These are phyloP conservation scores for Muntiacus reevesi DNA, from an alignment of 2,113 vertebrate species.

Conservation along the genomic window DNA sequence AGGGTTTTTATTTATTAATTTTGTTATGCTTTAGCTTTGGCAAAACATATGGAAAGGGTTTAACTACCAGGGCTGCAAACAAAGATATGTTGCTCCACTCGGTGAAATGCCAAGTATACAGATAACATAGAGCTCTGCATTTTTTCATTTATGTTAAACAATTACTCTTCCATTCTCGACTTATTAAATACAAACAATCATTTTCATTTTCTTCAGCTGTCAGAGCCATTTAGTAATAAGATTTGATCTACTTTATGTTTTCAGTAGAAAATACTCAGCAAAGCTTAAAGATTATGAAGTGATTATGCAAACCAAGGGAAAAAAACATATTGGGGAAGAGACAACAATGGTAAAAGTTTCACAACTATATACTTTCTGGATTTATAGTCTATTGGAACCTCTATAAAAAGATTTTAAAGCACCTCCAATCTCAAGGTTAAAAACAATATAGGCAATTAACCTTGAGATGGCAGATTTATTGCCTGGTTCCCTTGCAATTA, in stretches of 20 bases:
- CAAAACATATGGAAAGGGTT: neutral
- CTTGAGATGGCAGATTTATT: neutral
- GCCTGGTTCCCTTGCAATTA: neutral
- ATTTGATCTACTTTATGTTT: neutral
- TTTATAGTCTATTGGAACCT: neutral
- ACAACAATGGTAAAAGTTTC: neutral
- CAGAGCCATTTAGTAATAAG: neutral
- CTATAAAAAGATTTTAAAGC: neutral
- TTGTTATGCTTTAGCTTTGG: neutral
- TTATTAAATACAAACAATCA: neutral
- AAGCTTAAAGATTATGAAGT: neutral
- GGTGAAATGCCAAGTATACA: neutral
- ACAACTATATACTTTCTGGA: neutral
- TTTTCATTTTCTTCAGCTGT: slow-evolving; percentile 8
- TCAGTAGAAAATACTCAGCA: neutral
- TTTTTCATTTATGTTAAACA: neutral
- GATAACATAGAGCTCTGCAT: neutral
- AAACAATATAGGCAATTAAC: neutral
- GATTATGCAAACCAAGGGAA: neutral
- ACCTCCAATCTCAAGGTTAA: neutral
- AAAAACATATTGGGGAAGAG: neutral
- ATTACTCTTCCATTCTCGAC: neutral
- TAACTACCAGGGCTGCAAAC: neutral
- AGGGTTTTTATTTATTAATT: neutral
- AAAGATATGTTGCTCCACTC: neutral